Percentiles rank a stretch among this genome's conserved stretches.
Conservation (phyloP, 2,113 vertebrate species). For the Gnathonemus longibarbis region DNA sequence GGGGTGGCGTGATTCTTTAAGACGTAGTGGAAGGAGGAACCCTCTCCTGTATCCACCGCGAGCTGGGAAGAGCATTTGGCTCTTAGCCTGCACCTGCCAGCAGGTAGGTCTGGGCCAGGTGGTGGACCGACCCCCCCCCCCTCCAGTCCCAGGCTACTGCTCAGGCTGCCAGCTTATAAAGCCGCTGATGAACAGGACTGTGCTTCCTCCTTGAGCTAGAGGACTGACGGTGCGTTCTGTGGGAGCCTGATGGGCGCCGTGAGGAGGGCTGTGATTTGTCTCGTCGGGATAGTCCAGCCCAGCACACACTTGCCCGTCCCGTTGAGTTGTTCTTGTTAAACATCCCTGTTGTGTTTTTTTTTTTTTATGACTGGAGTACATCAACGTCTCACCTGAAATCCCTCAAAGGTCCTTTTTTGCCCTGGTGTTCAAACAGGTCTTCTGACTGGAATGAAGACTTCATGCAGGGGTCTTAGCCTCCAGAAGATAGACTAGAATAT, state of each 20-base stretch:
- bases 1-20: constrained; percentile 22
- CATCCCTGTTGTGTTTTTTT: background rate
- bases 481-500: background rate
- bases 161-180: background rate
- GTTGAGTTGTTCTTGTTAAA: constrained; percentile 5
- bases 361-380: background rate
- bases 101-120: constrained; percentile 7
- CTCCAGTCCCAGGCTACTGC: background rate
- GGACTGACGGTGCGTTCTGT: background rate
- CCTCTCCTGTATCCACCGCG: background rate
- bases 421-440: constrained; percentile 10
- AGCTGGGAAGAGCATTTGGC: background rate
- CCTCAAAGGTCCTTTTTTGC: background rate
- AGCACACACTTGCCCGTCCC: background rate
- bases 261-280: background rate
- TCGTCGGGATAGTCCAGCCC: background rate
- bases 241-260: background rate
- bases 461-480: background rate
- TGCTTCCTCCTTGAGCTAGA: background rate
- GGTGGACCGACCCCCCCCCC: background rate
- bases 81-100: background rate
- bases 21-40: background rate
- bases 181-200: background rate
- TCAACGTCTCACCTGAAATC: background rate
- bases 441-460: background rate